Base-by-base conservation (phyloP, 2,797 vertebrate genomes). In the Myotis myotis region DNA sequence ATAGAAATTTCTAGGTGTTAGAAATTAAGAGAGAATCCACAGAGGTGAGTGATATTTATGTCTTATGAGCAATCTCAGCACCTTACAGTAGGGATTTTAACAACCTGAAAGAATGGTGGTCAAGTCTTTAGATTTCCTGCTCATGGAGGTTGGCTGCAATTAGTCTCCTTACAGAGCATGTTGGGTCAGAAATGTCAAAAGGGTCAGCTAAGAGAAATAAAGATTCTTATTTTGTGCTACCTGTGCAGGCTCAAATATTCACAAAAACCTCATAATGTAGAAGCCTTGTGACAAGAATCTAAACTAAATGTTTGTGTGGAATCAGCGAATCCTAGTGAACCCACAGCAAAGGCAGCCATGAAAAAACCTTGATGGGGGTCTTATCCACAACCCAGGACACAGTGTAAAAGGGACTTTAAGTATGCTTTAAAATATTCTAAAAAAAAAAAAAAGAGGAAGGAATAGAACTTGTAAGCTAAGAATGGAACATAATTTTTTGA, bases 241-340 rank as follows among this genome's bases (percentile, higher is more conserved):
- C 38, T 82, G 22, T 38, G 22, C 30, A 83, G 62, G 30, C n/a
- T 68, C 25, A 30, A 38, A 84, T 71, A 84, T 36, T 80, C 36
- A 88, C 23, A 78, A 72, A 78, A 70, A 64, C 30, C 25, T 79
- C 71, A 64, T 25, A 19, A 47, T 51, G 13, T 13, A 91, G 78
- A 91, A 79, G 30, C 9, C 30, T 33, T 28, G 30, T 75, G 41
- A 33, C 16, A 82, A 95, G 71, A 95, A 81, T 78, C 41, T 41
- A 81, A 93, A 68, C 13, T 64, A 92, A 93, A 25, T 66, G 90
- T 86, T 85, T 89, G 20, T 44, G 19, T 75, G 41, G 23, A 78
- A 68, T 68, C n/a, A 64, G 76, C 78, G 62, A 92, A 62, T 84
- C 8, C 47, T 20, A 82, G 1, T n/a, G 74, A 90, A 38, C 33